Evolutionary conservation across 2,113 vertebrate genomes (phyloP), one percentile per base, ranked within the genome.

Genomic region (Sinocyclocheilus anophthalmus): DNA sequence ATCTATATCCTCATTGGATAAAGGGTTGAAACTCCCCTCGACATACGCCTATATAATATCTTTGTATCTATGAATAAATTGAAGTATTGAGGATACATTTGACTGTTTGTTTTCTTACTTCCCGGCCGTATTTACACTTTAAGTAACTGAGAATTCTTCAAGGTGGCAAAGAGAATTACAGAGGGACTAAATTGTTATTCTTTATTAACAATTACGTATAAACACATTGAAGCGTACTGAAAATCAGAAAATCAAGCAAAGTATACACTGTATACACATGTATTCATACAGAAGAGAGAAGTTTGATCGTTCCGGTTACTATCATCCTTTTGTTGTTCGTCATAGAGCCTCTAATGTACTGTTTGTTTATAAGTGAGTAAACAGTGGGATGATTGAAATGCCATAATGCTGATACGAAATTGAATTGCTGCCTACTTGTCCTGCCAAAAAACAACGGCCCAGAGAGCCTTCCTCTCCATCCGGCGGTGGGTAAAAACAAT

Each of bases 391-490:
- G 72, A 86, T 89, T 14, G 48, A 83, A 72, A 78, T 67, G 63
- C 70, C 70, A 70, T 55, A 82, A 88, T 26, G 42, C 61, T 88
- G 85, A 89, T 90, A 85, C 82, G 59, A 91, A 90, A 88, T 86
- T 87, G 84, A 88, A 88, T 87, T 80, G 85, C 86, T 89, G 87
- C 81, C 84, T 76, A 83, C 82, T 87, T 89, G 85, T 86, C 83
- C 89, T 77, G 76, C 85, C 86, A 90, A 88, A 88, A 87, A 89
- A 87, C 86, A 83, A 87, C 87, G 79, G 87, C 84, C 84, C 87
- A 83, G 79, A 85, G 86, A 88, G 85, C 87, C 86, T 84, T 83
- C 87, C 88, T 88, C 89, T 91, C 87, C 88, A 84, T 91, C 86
- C 86, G 75, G 81, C 76, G 84, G 81, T 90, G 88, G 87, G 84